Evolutionary conservation across 2,113 vertebrate species (phyloP).

Genomic region (Stegastes partitus): DNA sequence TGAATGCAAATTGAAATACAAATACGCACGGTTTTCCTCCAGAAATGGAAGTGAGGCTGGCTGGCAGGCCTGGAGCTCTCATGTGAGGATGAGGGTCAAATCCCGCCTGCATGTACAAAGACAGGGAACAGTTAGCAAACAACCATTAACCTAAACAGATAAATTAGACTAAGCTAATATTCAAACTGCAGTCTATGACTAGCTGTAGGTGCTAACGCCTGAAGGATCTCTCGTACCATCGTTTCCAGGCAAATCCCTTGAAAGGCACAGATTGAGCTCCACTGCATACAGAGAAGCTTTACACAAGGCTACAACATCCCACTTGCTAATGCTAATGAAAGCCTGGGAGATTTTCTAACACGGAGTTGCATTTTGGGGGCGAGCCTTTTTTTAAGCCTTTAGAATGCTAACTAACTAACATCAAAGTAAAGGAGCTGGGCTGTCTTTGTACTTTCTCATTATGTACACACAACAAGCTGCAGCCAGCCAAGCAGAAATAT

Average conservation of each 20-base stretch:
- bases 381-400: conserved; percentile 57
- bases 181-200: conserved; percentile 51
- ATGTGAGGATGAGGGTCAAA: conserved; percentile 96
- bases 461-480: conserved; percentile 61
- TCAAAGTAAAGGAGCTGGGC: conserved; percentile 69
- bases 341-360: conserved; percentile 74
- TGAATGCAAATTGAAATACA: background rate
- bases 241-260: conserved; percentile 65
- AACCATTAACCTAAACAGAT: conserved; percentile 41
- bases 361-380: conserved; percentile 51
- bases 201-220: conserved; percentile 45
- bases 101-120: conserved; percentile 85
- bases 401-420: conserved; percentile 73
- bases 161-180: conserved; percentile 52
- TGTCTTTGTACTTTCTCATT: conserved; percentile 67
- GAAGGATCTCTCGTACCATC: conserved; percentile 24
- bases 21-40: conserved; percentile 95
- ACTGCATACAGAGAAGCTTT: conserved; percentile 59
- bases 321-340: conserved; percentile 76
- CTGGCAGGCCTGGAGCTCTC: conserved; percentile 91
- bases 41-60: conserved; percentile 93
- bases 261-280: conserved; percentile 54
- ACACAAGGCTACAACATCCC: conserved; percentile 67
- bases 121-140: conserved; percentile 26
- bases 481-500: conserved; percentile 57